phyloP scores from a whole-genome alignment of 1,140 invertebrate species.

The Drosophila burlai region DNA sequence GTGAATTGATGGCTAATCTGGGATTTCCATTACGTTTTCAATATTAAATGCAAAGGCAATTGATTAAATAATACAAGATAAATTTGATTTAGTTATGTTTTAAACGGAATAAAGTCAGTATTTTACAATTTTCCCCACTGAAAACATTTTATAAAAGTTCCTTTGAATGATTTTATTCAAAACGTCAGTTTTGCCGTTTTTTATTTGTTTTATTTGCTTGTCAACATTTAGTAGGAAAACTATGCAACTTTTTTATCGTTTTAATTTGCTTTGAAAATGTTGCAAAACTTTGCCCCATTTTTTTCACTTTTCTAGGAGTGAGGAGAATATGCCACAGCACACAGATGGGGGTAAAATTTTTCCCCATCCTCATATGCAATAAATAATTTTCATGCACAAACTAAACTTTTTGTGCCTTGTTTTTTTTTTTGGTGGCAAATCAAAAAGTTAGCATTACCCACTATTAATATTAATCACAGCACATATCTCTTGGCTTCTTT shows the following conservation, averaged over 20 bases:
- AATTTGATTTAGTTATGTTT: not conserved
- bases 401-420: conserved; percentile 30
- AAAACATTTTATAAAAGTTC: too few relatives aligned
- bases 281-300: conserved; percentile 20
- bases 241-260: conserved; percentile 38
- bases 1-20: conserved; percentile 8
- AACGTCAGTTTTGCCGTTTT: too few relatives aligned
- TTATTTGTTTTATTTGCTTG: conserved; percentile 14
- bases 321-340: conserved; percentile 16
- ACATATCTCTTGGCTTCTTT: conserved; percentile 34
- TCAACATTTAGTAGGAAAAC: conserved; percentile 30
- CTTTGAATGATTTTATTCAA: not conserved
- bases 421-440: conserved; percentile 32
- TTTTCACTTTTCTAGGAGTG: not conserved
- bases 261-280: conserved; percentile 19
- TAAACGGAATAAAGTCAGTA: not conserved
- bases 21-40: conserved; percentile 1
- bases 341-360: conserved; percentile 18
- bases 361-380: conserved; percentile 14
- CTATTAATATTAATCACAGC: conserved; percentile 44
- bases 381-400: conserved; percentile 44
- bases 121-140: not conserved
- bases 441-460: conserved; percentile 35
- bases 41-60: conserved; percentile 2
- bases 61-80: not conserved